Evolutionary conservation across 2,113 vertebrate genomes (phyloP).

Genomic region (Mesembrinibis cayennensis): DNA sequence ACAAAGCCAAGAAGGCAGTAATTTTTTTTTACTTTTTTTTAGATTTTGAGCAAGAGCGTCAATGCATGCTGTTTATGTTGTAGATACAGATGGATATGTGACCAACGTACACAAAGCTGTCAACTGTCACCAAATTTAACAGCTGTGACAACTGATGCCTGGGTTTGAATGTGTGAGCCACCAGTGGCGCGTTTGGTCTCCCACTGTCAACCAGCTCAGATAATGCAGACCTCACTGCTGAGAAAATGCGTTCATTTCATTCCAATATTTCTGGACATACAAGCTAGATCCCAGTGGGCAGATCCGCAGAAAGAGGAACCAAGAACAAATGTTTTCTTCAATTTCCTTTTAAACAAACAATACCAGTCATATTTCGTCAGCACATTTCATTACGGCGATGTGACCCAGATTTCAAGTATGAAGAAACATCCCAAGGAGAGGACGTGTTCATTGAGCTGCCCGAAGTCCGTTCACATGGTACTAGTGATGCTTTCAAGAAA

Average conservation of each 20-base stretch:
- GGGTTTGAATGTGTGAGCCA: neutral
- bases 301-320: neutral
- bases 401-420: neutral
- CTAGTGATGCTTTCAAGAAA: neutral
- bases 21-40: neutral
- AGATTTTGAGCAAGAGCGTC: neutral
- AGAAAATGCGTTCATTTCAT: accelerated
- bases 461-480: neutral
- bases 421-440: neutral
- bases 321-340: neutral
- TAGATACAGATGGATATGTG: neutral
- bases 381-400: accelerated
- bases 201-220: neutral
- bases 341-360: neutral
- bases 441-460: neutral
- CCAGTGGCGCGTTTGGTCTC: neutral
- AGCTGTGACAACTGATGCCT: neutral
- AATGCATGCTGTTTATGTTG: neutral
- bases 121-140: neutral
- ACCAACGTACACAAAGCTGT: neutral
- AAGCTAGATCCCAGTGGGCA: neutral
- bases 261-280: neutral
- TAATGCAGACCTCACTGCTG: neutral
- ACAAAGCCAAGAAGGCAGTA: neutral
- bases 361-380: neutral